Conservation (phyloP, 2,888 invertebrate genomes). For the Tuta absoluta region DNA sequence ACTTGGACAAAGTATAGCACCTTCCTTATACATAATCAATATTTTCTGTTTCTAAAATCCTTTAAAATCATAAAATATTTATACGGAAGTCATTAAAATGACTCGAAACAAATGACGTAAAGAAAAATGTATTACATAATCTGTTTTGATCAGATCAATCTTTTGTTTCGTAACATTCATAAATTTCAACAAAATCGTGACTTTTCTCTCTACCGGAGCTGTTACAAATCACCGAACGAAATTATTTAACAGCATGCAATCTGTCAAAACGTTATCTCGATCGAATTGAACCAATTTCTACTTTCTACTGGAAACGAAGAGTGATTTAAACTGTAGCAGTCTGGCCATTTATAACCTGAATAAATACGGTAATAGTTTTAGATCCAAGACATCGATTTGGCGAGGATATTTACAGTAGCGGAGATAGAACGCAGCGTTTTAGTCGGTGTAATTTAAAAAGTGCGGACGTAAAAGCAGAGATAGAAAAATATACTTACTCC, state of each 20-base stretch:
- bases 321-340: constrained; percentile 10
- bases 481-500: too few species aligned
- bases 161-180: not conserved
- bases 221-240: not conserved
- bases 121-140: not conserved
- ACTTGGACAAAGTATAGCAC: too few species aligned
- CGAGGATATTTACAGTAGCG: too few species aligned
- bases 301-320: constrained; percentile 11
- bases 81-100: too few species aligned
- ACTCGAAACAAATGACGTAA: not conserved
- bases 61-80: too few species aligned
- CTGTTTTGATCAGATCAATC: not conserved
- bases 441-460: too few species aligned
- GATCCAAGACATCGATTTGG: not conserved
- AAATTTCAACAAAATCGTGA: not conserved
- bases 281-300: not conserved
- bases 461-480: too few species aligned
- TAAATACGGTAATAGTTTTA: not conserved
- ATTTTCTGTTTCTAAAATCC: too few species aligned
- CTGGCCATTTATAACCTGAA: not conserved
- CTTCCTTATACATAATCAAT: too few species aligned
- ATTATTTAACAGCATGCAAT: constrained; percentile 17
- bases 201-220: not conserved
- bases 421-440: too few species aligned
- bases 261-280: not conserved